phyloP scores from a whole-genome alignment of 2,888 invertebrate genomes.

The Stenichneumon culpator region DNA sequence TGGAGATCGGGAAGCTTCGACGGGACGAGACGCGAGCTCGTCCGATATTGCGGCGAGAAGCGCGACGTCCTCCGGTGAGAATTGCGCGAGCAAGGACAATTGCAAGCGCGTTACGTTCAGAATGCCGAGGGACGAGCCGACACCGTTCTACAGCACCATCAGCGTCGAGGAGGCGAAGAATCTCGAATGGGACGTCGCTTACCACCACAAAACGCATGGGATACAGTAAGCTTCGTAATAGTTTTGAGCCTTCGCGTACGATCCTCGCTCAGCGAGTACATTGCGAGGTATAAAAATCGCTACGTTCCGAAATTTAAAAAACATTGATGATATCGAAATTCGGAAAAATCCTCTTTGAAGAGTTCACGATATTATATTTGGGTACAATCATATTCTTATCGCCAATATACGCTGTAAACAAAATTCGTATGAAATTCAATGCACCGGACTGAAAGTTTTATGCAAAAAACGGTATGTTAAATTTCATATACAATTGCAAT shows the following conservation, averaged over 20 bases:
- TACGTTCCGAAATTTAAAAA: neutral
- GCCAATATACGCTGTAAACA: too few species aligned
- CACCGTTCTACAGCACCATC: constrained; percentile 80
- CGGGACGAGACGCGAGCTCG: constrained; percentile 47
- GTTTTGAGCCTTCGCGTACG: too few species aligned
- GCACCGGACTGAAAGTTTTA: too few species aligned
- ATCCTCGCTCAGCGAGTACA: too few species aligned
- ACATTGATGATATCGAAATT: neutral
- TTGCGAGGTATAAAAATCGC: too few species aligned
- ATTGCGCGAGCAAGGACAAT: constrained; percentile 46
- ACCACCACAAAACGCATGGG: constrained; percentile 89
- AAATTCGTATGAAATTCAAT: too few species aligned
- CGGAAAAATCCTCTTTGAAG: too few species aligned
- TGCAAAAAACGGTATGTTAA: too few species aligned
- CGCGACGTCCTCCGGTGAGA: constrained; percentile 36
- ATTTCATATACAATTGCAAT: too few species aligned
- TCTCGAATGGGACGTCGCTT: constrained; percentile 87
- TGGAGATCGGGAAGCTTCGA: constrained; percentile 30
- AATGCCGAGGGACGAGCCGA: constrained; percentile 65
- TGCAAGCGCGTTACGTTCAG: constrained; percentile 66
- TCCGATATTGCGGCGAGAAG: constrained; percentile 49
- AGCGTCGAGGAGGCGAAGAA: constrained; percentile 83
- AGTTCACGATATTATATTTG: neutral
- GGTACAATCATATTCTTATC: too few species aligned
- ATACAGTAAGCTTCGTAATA: constrained; percentile 88